Base-by-base conservation (phyloP, 2,888 invertebrate genomes). In the Diarsia mendica region DNA sequence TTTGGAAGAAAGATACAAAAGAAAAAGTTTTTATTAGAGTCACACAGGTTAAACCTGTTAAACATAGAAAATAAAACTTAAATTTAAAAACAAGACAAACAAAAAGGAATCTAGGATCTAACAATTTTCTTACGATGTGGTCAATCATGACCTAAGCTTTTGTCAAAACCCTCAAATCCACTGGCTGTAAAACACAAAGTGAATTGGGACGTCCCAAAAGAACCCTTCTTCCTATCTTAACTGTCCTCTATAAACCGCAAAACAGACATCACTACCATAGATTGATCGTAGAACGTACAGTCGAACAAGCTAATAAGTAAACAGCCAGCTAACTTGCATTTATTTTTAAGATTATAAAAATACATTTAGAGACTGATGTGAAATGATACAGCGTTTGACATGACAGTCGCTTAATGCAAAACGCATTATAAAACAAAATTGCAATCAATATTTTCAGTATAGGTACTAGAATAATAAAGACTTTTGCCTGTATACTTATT, bases 191-290 rank as follows among this genome's bases (percentile, higher is more conserved):
- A 39, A 39, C 9, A 49, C 44, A 46, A 51, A 61, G 28, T 70
- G n/a, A 61, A 73, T 75, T 65, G 44, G 44, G 11, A 20, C 18
- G 28, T 60, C 18, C 60, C 46, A n/a, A 70, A 66, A 67, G 51
- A 28, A 39, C 23, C 20, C 20, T 15, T 46, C 53, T 33, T 4
- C 53, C 20, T 15, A 15, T 33, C 15, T 28, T 28, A 23, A 44
- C 15, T 15, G 23, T 53, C 13, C 15, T 20, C 60, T 46, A 53
- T 67, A 58, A 44, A 58, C 44, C 13, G 28, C 61, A 53, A 71
- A 51, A 44, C 58, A 61, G 13, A 66, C 79, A 63, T 76, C 86
- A 84, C 84, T 85, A 49, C 65, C 39, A 23, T 82, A 71, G 70
- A 82, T 80, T 76, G 83, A 83, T 82, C 71, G 64, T 20, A 44